A percentile compares a stretch with the other conserved stretches of the same genome.
phyloP scores from a whole-genome alignment of 2,888 invertebrate genomes.

The Caenorhabditis angaria region DNA sequence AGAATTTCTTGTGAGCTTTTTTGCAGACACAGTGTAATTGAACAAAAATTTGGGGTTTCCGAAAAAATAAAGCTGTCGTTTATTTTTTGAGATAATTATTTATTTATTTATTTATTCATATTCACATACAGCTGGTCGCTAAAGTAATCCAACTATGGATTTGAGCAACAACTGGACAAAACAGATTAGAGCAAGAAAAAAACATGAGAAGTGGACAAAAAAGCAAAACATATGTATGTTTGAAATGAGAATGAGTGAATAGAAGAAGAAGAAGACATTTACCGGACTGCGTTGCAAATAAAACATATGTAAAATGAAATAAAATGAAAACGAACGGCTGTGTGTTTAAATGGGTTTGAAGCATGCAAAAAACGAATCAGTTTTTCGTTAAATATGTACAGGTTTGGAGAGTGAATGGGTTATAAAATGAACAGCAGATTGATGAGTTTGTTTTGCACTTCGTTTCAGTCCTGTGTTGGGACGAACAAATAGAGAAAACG shows the following conservation, averaged over 20 bases:
- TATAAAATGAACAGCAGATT: too few species aligned
- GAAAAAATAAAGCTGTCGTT: conserved; percentile 18
- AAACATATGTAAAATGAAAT: too few species aligned
- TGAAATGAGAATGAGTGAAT: conserved; percentile 36
- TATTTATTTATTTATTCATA: conserved; percentile 2
- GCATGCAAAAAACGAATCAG: neutral
- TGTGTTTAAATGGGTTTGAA: neutral
- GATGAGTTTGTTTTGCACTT: too few species aligned
- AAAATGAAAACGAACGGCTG: neutral
- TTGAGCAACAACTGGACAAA: conserved; percentile 27
- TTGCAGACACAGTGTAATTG: conserved; percentile 2
- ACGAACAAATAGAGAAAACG: too few species aligned
- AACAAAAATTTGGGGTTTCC: conserved; percentile 29
- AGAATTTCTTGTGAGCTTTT: too few species aligned
- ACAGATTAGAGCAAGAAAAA: neutral
- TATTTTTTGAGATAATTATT: neutral
- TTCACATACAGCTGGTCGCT: conserved; percentile 10
- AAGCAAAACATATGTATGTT: conserved; percentile 25
- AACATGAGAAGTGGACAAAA: conserved; percentile 11
- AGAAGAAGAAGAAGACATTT: conserved; percentile 29
- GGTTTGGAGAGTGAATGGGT: neutral
- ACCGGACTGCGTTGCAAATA: too few species aligned
- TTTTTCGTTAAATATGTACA: neutral
- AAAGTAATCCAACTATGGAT: conserved; percentile 32
- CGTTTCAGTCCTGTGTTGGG: too few species aligned